Evolutionary conservation across 1,140 invertebrate species (phyloP).

Genomic region (Acromyrmex echinatior): DNA sequence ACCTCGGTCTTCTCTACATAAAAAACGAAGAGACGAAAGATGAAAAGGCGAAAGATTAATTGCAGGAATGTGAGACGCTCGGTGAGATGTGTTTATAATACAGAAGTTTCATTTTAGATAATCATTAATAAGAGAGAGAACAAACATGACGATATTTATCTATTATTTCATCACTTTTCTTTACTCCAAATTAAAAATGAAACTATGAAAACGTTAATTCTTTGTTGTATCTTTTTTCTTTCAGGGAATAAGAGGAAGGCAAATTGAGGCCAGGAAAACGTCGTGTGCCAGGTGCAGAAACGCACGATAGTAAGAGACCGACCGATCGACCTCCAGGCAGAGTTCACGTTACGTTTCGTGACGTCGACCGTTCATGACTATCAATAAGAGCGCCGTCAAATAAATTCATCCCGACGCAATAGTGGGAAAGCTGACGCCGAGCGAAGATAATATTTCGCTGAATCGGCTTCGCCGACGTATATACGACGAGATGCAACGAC

Average conservation of each 20-base stretch:
- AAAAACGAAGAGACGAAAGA: background rate
- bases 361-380: constrained; percentile 10
- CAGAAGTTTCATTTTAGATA: background rate
- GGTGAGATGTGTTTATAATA: background rate
- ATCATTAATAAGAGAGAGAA: background rate
- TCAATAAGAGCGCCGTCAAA: constrained; percentile 27
- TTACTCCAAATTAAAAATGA: background rate
- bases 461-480: constrained; percentile 14
- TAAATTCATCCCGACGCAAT: constrained; percentile 29
- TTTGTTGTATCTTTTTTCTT: background rate
- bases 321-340: background rate
- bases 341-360: constrained; percentile 16
- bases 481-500: constrained; percentile 9
- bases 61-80: background rate
- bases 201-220: background rate
- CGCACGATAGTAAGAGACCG: background rate
- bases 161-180: background rate
- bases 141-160: background rate
- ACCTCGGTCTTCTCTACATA: background rate
- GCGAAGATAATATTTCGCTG: constrained; percentile 42
- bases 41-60: background rate
- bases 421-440: constrained; percentile 6
- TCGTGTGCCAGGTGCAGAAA: constrained; percentile 9
- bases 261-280: constrained; percentile 5
- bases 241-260: background rate